phyloP scores from a whole-genome alignment of 2,797 vertebrate genomes.

The Ceryle rudis region DNA sequence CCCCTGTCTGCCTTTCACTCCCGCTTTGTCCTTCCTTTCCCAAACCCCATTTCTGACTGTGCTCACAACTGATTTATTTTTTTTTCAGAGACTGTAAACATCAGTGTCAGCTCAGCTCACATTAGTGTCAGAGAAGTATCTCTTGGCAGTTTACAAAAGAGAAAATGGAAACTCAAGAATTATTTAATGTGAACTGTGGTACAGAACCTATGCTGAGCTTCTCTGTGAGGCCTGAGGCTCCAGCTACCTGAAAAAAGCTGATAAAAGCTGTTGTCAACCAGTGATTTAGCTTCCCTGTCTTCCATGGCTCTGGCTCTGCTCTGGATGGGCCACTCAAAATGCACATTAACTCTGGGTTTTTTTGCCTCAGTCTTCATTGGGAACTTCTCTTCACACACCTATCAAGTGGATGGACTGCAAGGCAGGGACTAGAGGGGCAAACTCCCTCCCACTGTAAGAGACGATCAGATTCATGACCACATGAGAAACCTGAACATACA shows the following conservation, averaged over 20 bases:
- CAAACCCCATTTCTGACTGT: neutral
- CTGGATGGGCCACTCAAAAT: neutral
- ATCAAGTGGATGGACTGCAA: neutral
- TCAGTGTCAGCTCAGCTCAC: neutral
- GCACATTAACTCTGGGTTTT: neutral
- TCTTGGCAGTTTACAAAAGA: conserved; percentile 7
- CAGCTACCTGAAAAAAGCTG: conserved; percentile 11
- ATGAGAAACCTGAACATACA: too few relatives aligned
- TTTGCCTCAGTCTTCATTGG: neutral
- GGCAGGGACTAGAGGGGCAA: neutral
- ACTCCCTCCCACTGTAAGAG: neutral
- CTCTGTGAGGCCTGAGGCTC: neutral
- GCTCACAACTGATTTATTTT: neutral
- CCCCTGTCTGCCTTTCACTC: neutral
- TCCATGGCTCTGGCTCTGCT: neutral
- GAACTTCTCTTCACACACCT: neutral
- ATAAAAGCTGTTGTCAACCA: neutral
- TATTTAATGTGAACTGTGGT: neutral
- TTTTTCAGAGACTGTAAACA: neutral
- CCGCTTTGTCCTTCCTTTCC: neutral
- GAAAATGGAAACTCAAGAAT: conserved; percentile 11
- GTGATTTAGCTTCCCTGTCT: neutral
- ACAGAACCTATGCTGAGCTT: neutral
- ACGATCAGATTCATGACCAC: neutral
- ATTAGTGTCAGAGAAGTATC: conserved; percentile 18